Conservation (phyloP, 2,888 invertebrate species). For the Rhogogaster chlorosoma region DNA sequence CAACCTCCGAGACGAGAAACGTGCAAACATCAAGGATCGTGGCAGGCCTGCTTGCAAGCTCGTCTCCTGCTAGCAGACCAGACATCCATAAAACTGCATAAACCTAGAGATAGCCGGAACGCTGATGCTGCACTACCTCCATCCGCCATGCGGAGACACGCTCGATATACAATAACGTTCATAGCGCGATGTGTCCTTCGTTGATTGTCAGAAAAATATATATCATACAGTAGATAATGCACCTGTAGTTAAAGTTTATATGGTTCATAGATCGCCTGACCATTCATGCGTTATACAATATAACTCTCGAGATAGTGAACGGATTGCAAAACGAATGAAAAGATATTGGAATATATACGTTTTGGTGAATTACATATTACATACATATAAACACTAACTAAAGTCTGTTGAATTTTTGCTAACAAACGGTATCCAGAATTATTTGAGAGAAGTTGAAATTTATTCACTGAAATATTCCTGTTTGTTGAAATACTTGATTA, state of each 20-base stretch:
- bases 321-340: neutral
- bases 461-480: neutral
- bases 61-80: conserved; percentile 26
- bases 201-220: conserved; percentile 16
- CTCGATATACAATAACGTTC: conserved; percentile 35
- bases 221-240: neutral
- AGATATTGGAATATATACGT: neutral
- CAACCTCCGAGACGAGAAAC: conserved; percentile 6
- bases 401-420: too few relatives aligned
- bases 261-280: neutral
- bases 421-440: neutral
- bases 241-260: neutral
- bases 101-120: conserved; percentile 37
- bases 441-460: neutral
- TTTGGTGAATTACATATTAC: too few relatives aligned
- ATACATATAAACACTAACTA: too few relatives aligned
- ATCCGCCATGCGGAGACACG: conserved; percentile 39
- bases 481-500: neutral
- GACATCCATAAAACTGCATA: conserved; percentile 47
- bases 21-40: conserved; percentile 39
- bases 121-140: conserved; percentile 40
- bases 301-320: neutral
- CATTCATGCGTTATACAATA: neutral
- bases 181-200: neutral
- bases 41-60: conserved; percentile 30